Evolutionary conservation across 2,888 invertebrate genomes (phyloP).

Genomic region (Limnephilus rhombicus): DNA sequence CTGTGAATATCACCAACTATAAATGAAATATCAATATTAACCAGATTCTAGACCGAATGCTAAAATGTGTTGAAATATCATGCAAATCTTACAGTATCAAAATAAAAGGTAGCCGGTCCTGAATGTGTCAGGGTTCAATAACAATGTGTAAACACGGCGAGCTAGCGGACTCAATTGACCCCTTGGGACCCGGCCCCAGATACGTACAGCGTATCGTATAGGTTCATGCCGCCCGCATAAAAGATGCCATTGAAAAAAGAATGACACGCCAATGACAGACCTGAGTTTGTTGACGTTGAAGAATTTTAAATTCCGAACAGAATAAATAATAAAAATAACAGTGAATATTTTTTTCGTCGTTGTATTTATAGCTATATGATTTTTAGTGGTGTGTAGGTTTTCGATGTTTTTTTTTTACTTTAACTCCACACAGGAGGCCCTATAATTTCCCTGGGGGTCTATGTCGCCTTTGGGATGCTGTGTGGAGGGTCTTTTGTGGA

Average conservation of each 20-base stretch:
- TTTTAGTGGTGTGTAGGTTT: too few relatives aligned
- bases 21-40: too few relatives aligned
- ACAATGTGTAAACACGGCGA: conserved; percentile 50
- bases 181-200: conserved; percentile 56
- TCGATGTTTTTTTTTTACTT: too few relatives aligned
- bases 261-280: conserved; percentile 41
- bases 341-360: too few relatives aligned
- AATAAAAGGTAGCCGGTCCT: not conserved
- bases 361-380: not conserved
- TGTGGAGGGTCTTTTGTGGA: too few relatives aligned
- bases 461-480: too few relatives aligned
- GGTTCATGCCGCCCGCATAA: conserved; percentile 20
- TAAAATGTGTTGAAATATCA: not conserved
- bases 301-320: conserved; percentile 22
- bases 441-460: too few relatives aligned
- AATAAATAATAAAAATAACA: not conserved
- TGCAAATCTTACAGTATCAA: not conserved
- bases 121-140: conserved; percentile 39
- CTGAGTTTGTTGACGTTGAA: conserved; percentile 19
- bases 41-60: not conserved
- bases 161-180: conserved; percentile 62
- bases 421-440: too few relatives aligned
- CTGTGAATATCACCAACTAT: too few relatives aligned
- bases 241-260: conserved; percentile 55
- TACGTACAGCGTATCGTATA: not conserved